Base-by-base conservation (phyloP, 2,113 vertebrate genomes). In the Halcyon malimbica region DNA sequence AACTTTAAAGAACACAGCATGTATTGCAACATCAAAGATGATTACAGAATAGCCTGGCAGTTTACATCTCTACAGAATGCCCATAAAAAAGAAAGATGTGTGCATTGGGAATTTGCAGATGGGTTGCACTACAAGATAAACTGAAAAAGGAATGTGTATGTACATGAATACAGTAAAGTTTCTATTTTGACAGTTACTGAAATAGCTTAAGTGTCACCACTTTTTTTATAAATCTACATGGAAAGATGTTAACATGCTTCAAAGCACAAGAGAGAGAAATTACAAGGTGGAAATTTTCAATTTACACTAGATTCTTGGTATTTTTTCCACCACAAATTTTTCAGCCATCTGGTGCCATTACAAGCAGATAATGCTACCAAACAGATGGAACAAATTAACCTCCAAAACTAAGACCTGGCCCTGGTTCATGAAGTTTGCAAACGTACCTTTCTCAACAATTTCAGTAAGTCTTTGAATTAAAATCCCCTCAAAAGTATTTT, bases 71-170 rank as follows among this genome's bases (percentile, higher is more conserved):
- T 88, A 57, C 51, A 94, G 96, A 96, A 97, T 90, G 79, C 54
- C 95, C 96, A 97, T 97, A 97, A 97, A 97, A 96, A 97, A 94
- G 90, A 96, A 97, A 96, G 94, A 95, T 90, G 89, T 63, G 44
- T 68, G 7, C 56, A 93, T 82, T 29, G 90, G 82, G 96, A 97
- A 97, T 96, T 39, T 89, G 57, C 51, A 97, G 96, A 97, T 90
- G 90, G 56, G 5, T 91, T 92, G 63, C 60, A 39, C 46, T 94
- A 24, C 26, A 84, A 96, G 96, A 97, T 96, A 97, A 96, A 96
- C 89, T 94, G 81, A 84, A 95, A 93, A 96, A 94, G 93, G 94
- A 97, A 97, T 89, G 87, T 26, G 33, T 53, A 68, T 93, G 62
- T 60, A 17, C 54, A 91, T 67, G 62, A 89, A 94, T 53, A 84